Conservation (phyloP, 1,140 invertebrate genomes). For the Drosophila kanapiae region DNA sequence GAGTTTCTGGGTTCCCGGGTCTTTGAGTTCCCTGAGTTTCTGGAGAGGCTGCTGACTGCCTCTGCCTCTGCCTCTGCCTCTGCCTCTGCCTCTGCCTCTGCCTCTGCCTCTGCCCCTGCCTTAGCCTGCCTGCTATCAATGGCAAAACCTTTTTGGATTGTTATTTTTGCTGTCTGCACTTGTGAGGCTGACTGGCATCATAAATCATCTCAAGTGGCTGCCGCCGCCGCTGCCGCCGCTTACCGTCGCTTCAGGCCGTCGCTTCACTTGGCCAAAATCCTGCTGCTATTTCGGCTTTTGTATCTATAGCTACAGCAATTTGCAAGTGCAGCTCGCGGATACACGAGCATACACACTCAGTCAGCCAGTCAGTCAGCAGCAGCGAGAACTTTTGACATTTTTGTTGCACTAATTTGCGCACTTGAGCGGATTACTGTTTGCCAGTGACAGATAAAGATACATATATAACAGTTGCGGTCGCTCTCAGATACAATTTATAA, state of each 20-base stretch:
- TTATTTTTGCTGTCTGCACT: conserved; percentile 72
- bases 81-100: neutral
- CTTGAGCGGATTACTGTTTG: conserved; percentile 47
- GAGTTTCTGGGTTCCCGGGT: neutral
- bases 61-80: neutral
- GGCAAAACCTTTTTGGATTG: conserved; percentile 68
- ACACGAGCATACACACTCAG: conserved; percentile 41
- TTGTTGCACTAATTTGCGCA: conserved; percentile 75
- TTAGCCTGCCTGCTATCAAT: conserved; percentile 63
- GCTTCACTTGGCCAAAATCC: conserved; percentile 37
- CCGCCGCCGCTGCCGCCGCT: conserved; percentile 2
- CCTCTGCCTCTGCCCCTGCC: neutral
- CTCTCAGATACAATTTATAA: conserved; percentile 15
- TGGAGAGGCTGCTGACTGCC: conserved; percentile 24
- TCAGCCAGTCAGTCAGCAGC: conserved; percentile 44
- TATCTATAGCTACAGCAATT: conserved; percentile 78
- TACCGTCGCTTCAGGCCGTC: neutral
- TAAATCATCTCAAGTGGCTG: conserved; percentile 81
- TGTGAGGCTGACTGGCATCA: conserved; percentile 70
- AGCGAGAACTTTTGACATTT: conserved; percentile 62
- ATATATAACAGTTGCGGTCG: neutral
- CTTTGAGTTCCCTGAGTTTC: neutral
- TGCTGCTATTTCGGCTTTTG: conserved; percentile 60
- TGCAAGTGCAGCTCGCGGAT: conserved; percentile 67
- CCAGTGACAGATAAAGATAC: conserved; percentile 16